These are phyloP conservation scores for Homarus americanus DNA, from an alignment of 1,140 invertebrate genomes.

Conservation along the genomic window DNA sequence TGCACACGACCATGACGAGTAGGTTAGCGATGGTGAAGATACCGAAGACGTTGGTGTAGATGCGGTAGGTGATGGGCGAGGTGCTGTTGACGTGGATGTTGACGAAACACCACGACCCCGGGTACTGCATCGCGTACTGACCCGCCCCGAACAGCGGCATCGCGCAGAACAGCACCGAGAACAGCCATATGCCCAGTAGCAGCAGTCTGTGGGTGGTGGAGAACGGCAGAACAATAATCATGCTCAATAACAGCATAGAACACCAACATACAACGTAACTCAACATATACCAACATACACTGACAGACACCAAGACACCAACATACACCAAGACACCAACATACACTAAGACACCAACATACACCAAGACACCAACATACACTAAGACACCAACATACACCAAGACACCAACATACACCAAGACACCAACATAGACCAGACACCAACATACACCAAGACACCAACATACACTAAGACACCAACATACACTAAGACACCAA, in stretches of 20 bases:
- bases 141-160: constrained; percentile 60
- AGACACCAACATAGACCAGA: too few species aligned
- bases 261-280: too few species aligned
- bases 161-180: constrained; percentile 59
- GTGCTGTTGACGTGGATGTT: constrained; percentile 50
- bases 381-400: too few species aligned
- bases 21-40: constrained; percentile 47
- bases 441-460: too few species aligned
- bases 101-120: constrained; percentile 58
- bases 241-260: background rate
- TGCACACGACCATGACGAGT: constrained; percentile 58
- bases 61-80: constrained; percentile 32
- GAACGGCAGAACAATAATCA: background rate
- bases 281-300: too few species aligned
- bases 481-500: too few species aligned
- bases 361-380: too few species aligned
- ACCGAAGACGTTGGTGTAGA: constrained; percentile 63
- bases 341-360: too few species aligned
- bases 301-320: too few species aligned
- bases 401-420: too few species aligned
- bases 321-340: too few species aligned
- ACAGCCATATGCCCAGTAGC: constrained; percentile 58
- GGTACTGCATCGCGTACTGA: constrained; percentile 65
- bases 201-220: constrained; percentile 13
- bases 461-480: too few species aligned